phyloP scores from a whole-genome alignment of 1,140 invertebrate species.

The Periplaneta americana region DNA sequence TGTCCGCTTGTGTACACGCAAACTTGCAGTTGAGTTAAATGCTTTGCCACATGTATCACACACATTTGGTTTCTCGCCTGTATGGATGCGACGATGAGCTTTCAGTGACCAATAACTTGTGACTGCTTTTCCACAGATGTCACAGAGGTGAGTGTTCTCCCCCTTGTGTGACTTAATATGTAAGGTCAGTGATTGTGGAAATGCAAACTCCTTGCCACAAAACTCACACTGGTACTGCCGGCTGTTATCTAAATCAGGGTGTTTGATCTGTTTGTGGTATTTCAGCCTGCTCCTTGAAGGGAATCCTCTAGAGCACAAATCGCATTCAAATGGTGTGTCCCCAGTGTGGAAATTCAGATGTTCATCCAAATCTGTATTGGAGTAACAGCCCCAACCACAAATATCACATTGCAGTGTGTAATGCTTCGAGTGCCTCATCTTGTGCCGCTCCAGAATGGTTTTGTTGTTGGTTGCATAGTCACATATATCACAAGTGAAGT shows the following conservation, averaged over 20 bases:
- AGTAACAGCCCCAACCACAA: conserved; percentile 44
- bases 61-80: conserved; percentile 34
- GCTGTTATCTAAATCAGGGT: too few relatives aligned
- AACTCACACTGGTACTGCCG: conserved; percentile 31
- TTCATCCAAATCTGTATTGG: conserved; percentile 47
- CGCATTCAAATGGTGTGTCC: conserved; percentile 30
- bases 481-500: conserved; percentile 39
- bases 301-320: conserved; percentile 41
- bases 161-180: conserved; percentile 48
- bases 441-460: conserved; percentile 32
- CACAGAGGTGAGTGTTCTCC: conserved; percentile 63
- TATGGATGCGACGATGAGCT: conserved; percentile 42
- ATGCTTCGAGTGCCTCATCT: conserved; percentile 47
- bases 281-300: conserved; percentile 20
- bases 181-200: conserved; percentile 10
- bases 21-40: too few relatives aligned
- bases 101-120: conserved; percentile 31
- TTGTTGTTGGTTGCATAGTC: conserved; percentile 36
- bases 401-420: conserved; percentile 53
- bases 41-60: too few relatives aligned
- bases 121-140: conserved; percentile 58
- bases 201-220: conserved; percentile 55
- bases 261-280: conserved; percentile 35
- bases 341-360: conserved; percentile 12
- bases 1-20: too few relatives aligned